These are phyloP conservation scores for Hofmannophila pseudospretella DNA, from an alignment of 2,888 invertebrate genomes.

Conservation along the genomic window DNA sequence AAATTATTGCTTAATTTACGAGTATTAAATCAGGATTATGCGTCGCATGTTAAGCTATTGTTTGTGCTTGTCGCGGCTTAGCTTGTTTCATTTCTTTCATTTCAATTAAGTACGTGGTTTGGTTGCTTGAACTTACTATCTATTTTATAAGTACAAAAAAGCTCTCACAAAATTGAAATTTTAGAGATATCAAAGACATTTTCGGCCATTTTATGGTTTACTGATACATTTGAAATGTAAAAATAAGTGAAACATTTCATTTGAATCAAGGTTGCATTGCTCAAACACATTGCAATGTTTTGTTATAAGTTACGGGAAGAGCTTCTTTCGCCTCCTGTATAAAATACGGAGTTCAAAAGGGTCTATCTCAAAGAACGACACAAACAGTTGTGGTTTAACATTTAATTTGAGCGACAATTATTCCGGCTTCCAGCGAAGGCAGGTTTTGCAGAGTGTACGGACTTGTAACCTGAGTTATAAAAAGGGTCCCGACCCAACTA, in stretches of 20 bases:
- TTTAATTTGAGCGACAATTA: constrained; percentile 39
- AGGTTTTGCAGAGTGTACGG: constrained; percentile 41
- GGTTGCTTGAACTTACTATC: too few species aligned
- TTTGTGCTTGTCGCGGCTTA: constrained; percentile 22
- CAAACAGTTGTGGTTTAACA: constrained; percentile 21
- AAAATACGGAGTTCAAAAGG: constrained; percentile 4
- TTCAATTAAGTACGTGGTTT: too few species aligned
- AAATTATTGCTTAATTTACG: constrained; percentile 56
- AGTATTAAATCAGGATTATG: constrained; percentile 31
- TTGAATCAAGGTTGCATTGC: too few species aligned
- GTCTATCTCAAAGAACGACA: constrained; percentile 1
- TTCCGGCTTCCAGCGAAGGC: constrained; percentile 26
- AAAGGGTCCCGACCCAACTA: constrained; percentile 70
- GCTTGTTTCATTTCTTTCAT: constrained; percentile 12
- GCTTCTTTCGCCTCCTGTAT: too few species aligned
- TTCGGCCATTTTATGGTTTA: too few species aligned
- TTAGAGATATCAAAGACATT: too few species aligned
- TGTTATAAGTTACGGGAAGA: too few species aligned
- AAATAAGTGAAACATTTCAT: too few species aligned
- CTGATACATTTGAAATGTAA: too few species aligned
- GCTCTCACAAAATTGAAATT: too few species aligned
- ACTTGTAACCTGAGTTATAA: constrained; percentile 61
- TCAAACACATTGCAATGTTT: too few species aligned
- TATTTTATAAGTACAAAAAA: too few species aligned
- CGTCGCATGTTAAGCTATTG: constrained; percentile 20